Conservation (phyloP, 2,113 vertebrate species). For the Pao palembangensis region DNA sequence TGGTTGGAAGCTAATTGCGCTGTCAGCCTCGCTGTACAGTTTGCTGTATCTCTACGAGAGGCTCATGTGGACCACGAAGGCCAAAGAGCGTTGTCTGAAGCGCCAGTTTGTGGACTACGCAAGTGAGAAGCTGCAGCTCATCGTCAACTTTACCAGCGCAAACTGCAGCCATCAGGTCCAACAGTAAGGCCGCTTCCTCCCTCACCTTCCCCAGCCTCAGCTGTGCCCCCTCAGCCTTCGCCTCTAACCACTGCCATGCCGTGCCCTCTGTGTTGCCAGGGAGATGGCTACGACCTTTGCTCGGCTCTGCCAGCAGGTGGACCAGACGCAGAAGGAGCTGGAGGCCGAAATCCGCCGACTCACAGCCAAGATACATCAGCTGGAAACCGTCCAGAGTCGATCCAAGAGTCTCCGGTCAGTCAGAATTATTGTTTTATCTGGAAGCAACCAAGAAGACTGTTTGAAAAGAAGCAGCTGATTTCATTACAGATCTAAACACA, state of each 20-base stretch:
- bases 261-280: constrained; percentile 72
- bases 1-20: constrained; percentile 88
- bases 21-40: constrained; percentile 85
- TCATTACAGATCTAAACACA: no score
- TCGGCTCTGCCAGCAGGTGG: constrained; percentile 92
- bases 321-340: constrained; percentile 85
- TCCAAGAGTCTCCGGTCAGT: constrained; percentile 88
- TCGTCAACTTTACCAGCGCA: constrained; percentile 89
- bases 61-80: constrained; percentile 90
- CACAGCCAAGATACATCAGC: constrained; percentile 82
- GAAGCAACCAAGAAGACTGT: neutral
- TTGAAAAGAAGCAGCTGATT: no score
- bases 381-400: constrained; percentile 84
- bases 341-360: constrained; percentile 83
- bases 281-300: constrained; percentile 94
- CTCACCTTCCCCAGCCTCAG: constrained; percentile 1
- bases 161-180: constrained; percentile 98
- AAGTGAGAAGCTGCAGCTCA: constrained; percentile 89
- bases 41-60: constrained; percentile 88
- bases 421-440: neutral
- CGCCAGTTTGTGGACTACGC: constrained; percentile 96
- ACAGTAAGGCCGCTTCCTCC: constrained; percentile 79
- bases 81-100: constrained; percentile 90
- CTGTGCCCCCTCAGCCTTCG: constrained; percentile 19
- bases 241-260: constrained; percentile 8